phyloP scores from a whole-genome alignment of 2,797 vertebrate species.

The Enteromius argenteus region DNA sequence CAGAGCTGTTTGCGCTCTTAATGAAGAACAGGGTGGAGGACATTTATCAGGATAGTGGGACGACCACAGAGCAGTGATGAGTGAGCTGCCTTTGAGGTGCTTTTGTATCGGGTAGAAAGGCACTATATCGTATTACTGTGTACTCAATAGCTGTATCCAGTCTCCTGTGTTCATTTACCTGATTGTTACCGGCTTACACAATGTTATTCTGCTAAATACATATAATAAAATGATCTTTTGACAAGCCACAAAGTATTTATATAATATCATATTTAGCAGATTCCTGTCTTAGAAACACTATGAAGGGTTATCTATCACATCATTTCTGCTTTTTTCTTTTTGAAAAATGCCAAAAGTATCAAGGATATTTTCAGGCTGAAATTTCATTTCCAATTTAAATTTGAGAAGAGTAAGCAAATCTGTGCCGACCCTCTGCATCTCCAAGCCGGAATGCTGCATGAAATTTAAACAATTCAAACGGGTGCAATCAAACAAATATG shows the following conservation, averaged over 20 bases:
- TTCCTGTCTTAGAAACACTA: background rate
- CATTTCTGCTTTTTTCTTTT: background rate
- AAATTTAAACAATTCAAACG: background rate
- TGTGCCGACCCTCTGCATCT: background rate
- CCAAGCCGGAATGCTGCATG: background rate
- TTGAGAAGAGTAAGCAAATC: background rate
- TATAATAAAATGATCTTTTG: background rate
- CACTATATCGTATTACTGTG: conserved; percentile 56
- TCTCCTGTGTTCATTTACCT: conserved; percentile 38
- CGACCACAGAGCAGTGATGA: conserved; percentile 22
- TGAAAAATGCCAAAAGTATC: no score
- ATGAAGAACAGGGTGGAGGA: conserved; percentile 33
- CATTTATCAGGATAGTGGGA: conserved; percentile 27
- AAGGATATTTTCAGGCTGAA: no score
- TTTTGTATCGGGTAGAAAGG: conserved; percentile 53
- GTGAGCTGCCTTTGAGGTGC: conserved; percentile 47
- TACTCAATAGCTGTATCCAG: conserved; percentile 43
- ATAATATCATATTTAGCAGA: background rate
- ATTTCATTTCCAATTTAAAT: background rate
- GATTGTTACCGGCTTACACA: background rate
- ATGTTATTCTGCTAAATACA: background rate
- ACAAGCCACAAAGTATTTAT: background rate
- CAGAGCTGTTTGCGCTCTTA: background rate
- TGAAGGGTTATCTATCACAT: background rate
- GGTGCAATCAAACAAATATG: conserved; percentile 8